phyloP scores from a whole-genome alignment of 1,140 invertebrate species.

The Pollicipes pollicipes region DNA sequence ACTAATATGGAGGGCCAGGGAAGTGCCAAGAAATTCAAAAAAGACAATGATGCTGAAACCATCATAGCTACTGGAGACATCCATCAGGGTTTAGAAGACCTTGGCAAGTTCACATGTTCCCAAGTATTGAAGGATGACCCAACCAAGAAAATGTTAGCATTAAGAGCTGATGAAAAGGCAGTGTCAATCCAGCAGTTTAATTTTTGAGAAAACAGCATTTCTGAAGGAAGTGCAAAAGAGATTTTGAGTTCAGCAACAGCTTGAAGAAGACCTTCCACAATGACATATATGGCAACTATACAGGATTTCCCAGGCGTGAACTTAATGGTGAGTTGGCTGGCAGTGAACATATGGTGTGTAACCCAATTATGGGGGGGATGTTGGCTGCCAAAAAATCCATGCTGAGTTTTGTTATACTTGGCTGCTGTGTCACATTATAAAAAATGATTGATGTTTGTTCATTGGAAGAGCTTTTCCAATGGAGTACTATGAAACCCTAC shows the following conservation, averaged over 20 bases:
- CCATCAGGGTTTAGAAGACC: background rate
- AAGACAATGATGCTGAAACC: background rate
- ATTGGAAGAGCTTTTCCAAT: too few relatives aligned
- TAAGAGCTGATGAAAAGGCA: background rate
- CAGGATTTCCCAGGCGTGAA: background rate
- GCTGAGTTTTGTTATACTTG: too few relatives aligned
- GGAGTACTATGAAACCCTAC: too few relatives aligned
- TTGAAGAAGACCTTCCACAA: background rate
- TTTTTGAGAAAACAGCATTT: background rate
- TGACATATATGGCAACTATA: background rate
- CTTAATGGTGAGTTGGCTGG: background rate
- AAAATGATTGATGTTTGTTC: too few relatives aligned
- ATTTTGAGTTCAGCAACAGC: background rate
- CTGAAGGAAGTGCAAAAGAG: background rate
- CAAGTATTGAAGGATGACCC: background rate
- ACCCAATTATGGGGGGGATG: too few relatives aligned
- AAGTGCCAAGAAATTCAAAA: background rate
- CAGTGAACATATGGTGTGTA: too few relatives aligned
- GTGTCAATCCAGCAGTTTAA: background rate
- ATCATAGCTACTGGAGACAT: background rate
- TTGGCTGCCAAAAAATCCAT: too few relatives aligned
- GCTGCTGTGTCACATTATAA: too few relatives aligned
- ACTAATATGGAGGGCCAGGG: too few relatives aligned
- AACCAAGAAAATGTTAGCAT: background rate
- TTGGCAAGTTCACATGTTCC: background rate